Evolutionary conservation across 2,113 vertebrate genomes (phyloP).

Genomic region (Eonycteris spelaea): DNA sequence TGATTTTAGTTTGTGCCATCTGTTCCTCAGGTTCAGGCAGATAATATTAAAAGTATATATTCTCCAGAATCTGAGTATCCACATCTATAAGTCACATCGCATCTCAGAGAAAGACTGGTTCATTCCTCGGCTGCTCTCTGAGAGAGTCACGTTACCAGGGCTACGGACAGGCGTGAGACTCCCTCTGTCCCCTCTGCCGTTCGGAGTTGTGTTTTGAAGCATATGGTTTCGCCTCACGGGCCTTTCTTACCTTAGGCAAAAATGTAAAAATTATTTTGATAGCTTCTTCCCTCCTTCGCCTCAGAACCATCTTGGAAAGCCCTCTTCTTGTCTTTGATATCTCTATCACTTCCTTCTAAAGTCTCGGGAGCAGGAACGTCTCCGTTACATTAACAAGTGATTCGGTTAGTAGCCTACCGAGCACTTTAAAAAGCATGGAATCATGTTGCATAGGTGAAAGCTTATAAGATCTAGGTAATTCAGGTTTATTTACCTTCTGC

Average conservation of each 20-base stretch:
- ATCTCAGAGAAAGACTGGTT: background rate
- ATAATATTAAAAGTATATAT: slow-evolving; percentile 27
- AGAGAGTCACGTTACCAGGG: background rate
- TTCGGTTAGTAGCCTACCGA: background rate
- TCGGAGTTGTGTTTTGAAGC: slow-evolving; percentile 14
- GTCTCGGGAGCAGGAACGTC: background rate
- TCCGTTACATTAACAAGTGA: background rate
- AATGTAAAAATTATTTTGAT: slow-evolving; percentile 18
- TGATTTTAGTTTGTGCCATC: slow-evolving; percentile 62
- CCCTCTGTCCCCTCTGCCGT: background rate
- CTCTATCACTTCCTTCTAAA: background rate
- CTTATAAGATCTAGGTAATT: slow-evolving; percentile 4
- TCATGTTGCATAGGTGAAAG: background rate
- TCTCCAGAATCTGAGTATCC: slow-evolving; percentile 49
- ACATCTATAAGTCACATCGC: background rate
- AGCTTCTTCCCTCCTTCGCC: background rate
- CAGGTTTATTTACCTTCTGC: slow-evolving; percentile 1
- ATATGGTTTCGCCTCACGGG: background rate
- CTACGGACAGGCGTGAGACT: background rate
- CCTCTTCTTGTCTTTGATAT: background rate
- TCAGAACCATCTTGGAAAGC: background rate
- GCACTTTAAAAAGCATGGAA: background rate
- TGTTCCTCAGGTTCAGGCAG: slow-evolving; percentile 49
- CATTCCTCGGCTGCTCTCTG: background rate
- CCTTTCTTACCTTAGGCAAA: slow-evolving; percentile 41